Evolutionary conservation across 2,888 invertebrate species (phyloP).

Genomic region (Therioaphis trifolii): DNA sequence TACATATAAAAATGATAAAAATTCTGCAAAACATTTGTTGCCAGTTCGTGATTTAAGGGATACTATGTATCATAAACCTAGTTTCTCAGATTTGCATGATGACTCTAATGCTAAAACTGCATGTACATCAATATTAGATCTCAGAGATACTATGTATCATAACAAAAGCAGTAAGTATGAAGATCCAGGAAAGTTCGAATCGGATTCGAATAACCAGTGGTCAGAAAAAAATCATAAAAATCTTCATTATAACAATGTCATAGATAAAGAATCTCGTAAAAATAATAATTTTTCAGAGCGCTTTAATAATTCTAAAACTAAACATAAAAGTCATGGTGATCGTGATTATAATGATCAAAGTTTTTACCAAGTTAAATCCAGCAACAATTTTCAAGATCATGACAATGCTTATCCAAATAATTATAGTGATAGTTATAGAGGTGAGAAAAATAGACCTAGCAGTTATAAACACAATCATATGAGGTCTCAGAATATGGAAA

Average conservation of each 20-base stretch:
- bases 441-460: background rate
- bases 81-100: background rate
- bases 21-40: background rate
- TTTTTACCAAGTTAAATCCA: background rate
- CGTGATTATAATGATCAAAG: slow-evolving; percentile 17
- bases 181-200: slow-evolving; percentile 10
- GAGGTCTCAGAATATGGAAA: slow-evolving; percentile 15
- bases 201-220: slow-evolving; percentile 21
- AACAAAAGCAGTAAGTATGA: slow-evolving; percentile 22
- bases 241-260: background rate
- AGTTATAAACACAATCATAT: slow-evolving; percentile 2
- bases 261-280: background rate
- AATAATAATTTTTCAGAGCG: background rate
- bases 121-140: slow-evolving; percentile 33
- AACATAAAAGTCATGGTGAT: background rate
- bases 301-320: slow-evolving; percentile 3
- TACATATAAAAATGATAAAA: background rate
- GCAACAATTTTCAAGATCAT: slow-evolving; percentile 15
- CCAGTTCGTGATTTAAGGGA: slow-evolving; percentile 43
- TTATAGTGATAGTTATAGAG: slow-evolving; percentile 13
- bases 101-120: slow-evolving; percentile 14
- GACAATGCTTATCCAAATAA: slow-evolving; percentile 27
- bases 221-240: slow-evolving; percentile 13
- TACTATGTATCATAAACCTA: slow-evolving; percentile 32
- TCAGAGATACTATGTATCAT: slow-evolving; percentile 42